These are phyloP conservation scores for Equus przewalskii DNA, from an alignment of 2,113 vertebrate species.

Conservation along the genomic window DNA sequence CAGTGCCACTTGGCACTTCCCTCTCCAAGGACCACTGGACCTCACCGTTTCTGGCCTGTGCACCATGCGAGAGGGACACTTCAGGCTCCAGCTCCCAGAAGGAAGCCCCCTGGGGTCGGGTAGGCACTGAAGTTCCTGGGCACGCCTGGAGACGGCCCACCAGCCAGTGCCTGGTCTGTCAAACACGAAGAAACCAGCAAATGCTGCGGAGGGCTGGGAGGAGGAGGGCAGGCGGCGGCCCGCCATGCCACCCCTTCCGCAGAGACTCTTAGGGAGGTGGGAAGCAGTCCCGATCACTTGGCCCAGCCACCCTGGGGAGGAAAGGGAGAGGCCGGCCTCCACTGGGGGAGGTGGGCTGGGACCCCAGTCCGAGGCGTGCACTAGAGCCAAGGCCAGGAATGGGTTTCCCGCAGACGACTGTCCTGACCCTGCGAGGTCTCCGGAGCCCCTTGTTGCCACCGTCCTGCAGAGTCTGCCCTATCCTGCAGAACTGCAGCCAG, in stretches of 20 bases:
- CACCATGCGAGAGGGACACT: not conserved
- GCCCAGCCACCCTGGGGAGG: not conserved
- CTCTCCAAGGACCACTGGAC: not conserved
- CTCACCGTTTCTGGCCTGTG: not conserved
- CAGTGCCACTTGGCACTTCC: fast-evolving
- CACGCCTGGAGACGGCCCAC: fast-evolving
- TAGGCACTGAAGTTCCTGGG: not conserved
- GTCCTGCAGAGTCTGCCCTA: no score
- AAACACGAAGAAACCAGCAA: not conserved
- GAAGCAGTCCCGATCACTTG: not conserved
- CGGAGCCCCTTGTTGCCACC: not conserved
- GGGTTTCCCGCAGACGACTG: fast-evolving
- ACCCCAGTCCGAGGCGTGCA: fast-evolving
- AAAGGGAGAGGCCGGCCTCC: no score
- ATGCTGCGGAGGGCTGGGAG: not conserved
- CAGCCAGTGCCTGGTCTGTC: not conserved
- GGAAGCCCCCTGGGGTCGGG: not conserved
- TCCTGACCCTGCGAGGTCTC: not conserved
- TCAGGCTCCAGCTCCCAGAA: not conserved
- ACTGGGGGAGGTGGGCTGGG: not conserved
- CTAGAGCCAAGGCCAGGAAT: not conserved
- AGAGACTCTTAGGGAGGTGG: not conserved
- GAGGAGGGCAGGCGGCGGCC: not conserved
- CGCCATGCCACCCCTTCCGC: not conserved
- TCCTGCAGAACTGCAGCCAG: not conserved